Evolutionary conservation across 2,888 invertebrate genomes (phyloP), one percentile per base, ranked within the genome.

Genomic region (Caenorhabditis imperialis): DNA sequence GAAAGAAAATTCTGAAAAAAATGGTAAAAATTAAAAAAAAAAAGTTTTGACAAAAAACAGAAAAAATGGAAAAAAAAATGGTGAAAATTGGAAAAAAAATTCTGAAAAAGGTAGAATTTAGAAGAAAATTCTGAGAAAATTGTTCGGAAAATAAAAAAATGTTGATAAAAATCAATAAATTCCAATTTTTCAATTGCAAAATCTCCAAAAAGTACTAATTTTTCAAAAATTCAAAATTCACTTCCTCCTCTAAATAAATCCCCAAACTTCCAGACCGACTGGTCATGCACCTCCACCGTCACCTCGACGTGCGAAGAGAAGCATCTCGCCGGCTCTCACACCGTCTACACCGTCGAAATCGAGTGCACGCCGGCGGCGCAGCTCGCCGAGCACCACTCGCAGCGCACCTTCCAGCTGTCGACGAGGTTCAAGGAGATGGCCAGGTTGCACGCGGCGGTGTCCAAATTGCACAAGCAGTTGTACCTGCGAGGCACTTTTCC

Each of bases 401-500:
- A 54, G 30, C 48, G 61, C 22, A 53, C 33, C 10, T 80, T 78
- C 47, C 8, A 27, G 8, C 18, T 80, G 18, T 53, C 62, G 7
- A 71, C 80, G 1, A 33, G 76, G 18, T 80, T 62, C 65, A 73
- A 76, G 35, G 80, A 80, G 37, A 58, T 81, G 71, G 57, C 62
- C 16, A 73, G 71, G 20, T 33, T 81, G 3, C 78, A 81, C 48
- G 57, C 72, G 1, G 70, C 53, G 1, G 53, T 81, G 37, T 48
- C 62, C 10, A 81, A 81, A 69, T 47, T 77, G 6, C 81, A 81
- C 40, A 78, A 80, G 44, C 81, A 81, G 73, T 53, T 81, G 27
- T 80, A 82, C 57, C 76, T 82, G 25, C 62, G 79, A 33, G 76
- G 80, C 3, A 54, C 50, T 14, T 82, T 82, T 55, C 82, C 82